Percentiles rank a stretch among this genome's conserved stretches.
Conservation (phyloP, 2,113 vertebrate genomes). For the Sorex araneus region DNA sequence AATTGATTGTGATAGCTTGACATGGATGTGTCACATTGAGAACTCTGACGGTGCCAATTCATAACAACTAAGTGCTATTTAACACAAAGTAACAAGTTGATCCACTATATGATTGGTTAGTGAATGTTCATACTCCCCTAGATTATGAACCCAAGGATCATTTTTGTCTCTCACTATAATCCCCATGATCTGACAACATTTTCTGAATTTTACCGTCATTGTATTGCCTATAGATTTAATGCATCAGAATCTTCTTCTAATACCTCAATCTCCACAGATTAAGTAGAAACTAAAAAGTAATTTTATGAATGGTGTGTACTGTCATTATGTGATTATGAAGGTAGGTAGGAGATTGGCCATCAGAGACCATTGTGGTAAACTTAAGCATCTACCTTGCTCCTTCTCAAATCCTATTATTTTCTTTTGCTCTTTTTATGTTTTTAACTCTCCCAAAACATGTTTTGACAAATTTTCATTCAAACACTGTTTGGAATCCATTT, state of each 20-base stretch:
- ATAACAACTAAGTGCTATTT: not conserved
- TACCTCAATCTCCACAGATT: not conserved
- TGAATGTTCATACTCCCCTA: not conserved
- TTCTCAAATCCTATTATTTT: not conserved
- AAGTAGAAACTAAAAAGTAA: not conserved
- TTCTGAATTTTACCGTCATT: not conserved
- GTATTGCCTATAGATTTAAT: not conserved
- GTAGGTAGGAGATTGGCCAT: not conserved
- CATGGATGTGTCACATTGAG: not conserved
- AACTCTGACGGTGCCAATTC: not conserved
- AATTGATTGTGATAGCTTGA: not conserved
- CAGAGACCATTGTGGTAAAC: not conserved
- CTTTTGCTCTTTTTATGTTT: conserved; percentile 61
- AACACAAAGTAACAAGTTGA: not conserved
- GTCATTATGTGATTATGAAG: not conserved
- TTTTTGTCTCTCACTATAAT: not conserved
- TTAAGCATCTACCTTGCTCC: not conserved
- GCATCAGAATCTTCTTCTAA: not conserved
- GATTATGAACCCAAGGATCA: not conserved
- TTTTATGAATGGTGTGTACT: not conserved
- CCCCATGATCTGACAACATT: not conserved
- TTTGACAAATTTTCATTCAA: conserved; percentile 78
- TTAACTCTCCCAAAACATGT: conserved; percentile 79
- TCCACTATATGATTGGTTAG: not conserved
- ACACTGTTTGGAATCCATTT: conserved; percentile 73